Percentiles rank a stretch among this genome's conserved stretches.
Evolutionary conservation across 2,888 invertebrate genomes (phyloP).

Genomic region (Trimorus sp.): DNA sequence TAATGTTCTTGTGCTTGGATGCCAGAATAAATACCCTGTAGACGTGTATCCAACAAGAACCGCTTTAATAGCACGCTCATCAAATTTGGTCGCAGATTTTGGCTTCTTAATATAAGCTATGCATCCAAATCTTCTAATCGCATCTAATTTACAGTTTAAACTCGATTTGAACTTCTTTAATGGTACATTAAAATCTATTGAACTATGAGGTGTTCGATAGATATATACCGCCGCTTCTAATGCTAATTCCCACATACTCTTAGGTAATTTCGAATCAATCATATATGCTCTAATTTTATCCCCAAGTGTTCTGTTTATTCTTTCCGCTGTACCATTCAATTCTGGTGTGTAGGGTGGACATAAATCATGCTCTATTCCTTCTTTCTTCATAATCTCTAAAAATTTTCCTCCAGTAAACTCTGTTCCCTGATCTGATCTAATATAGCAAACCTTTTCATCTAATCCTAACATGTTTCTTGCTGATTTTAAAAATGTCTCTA

Average conservation of each 20-base stretch:
- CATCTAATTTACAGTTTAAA: not conserved
- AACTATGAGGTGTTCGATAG: conserved; percentile 4
- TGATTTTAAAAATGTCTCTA: conserved; percentile 11
- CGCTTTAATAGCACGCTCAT: not conserved
- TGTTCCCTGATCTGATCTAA: conserved; percentile 4
- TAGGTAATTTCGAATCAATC: conserved; percentile 9
- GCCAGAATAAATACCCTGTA: not conserved
- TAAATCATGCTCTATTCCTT: conserved; percentile 18
- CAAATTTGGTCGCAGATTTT: not conserved
- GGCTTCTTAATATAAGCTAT: not conserved
- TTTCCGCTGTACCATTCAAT: conserved; percentile 13
- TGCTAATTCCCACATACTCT: conserved; percentile 11
- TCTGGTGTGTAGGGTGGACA: conserved; percentile 21
- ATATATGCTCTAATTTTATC: conserved; percentile 16
- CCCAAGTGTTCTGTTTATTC: conserved; percentile 9
- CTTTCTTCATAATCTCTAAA: not conserved
- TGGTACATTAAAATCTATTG: conserved; percentile 5
- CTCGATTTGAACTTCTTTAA: conserved; percentile 1
- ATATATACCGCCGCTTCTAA: conserved; percentile 6
- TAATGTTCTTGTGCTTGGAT: conserved; percentile 1
- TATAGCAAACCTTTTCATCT: conserved; percentile 17
- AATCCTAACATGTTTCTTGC: not conserved
- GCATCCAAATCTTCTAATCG: conserved; percentile 11
- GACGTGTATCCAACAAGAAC: conserved; percentile 3
- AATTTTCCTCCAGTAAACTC: conserved; percentile 18